Evolutionary conservation across 2,113 vertebrate species (phyloP).

Genomic region (Panurus biarmicus): DNA sequence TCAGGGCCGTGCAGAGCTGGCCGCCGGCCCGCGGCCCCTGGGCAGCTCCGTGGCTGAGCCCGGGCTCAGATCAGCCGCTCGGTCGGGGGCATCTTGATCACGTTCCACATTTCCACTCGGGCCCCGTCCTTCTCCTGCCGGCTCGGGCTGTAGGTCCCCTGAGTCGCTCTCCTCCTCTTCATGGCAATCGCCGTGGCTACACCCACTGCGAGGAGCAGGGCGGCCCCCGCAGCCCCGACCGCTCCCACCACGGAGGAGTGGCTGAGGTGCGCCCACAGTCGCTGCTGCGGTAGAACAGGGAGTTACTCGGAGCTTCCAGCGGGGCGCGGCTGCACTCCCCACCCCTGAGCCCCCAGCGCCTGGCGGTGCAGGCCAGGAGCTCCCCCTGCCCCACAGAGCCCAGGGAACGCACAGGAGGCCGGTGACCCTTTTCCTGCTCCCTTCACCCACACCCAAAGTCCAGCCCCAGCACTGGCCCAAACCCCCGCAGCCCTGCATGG

Average conservation of each 20-base stretch:
- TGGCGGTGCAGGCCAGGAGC: neutral
- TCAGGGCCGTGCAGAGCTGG: neutral
- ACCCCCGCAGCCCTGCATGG: accelerated
- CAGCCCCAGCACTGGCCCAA: neutral
- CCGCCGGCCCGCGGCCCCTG: neutral
- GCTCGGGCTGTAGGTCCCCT: constrained; percentile 67
- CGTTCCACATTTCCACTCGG: constrained; percentile 67
- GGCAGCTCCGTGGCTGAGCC: neutral
- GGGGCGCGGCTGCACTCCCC: neutral
- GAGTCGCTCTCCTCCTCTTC: constrained; percentile 66
- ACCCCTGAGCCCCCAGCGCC: neutral
- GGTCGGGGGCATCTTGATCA: constrained; percentile 63
- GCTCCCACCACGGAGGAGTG: constrained; percentile 58
- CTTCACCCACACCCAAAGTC: accelerated
- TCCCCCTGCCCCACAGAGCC: accelerated
- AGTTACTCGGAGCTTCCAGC: neutral
- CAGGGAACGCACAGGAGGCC: neutral
- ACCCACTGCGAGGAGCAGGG: constrained; percentile 22
- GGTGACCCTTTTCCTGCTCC: neutral
- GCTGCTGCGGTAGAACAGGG: constrained; percentile 46
- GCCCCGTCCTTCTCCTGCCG: constrained; percentile 68
- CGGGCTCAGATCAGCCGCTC: constrained; percentile 60
- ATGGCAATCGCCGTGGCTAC: constrained; percentile 16
- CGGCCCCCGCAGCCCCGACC: constrained; percentile 48
- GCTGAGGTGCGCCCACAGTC: constrained; percentile 34